Percentiles rank a stretch among this genome's conserved stretches.
Evolutionary conservation across 2,888 invertebrate species (phyloP).

Genomic region (Diogma glabrata): DNA sequence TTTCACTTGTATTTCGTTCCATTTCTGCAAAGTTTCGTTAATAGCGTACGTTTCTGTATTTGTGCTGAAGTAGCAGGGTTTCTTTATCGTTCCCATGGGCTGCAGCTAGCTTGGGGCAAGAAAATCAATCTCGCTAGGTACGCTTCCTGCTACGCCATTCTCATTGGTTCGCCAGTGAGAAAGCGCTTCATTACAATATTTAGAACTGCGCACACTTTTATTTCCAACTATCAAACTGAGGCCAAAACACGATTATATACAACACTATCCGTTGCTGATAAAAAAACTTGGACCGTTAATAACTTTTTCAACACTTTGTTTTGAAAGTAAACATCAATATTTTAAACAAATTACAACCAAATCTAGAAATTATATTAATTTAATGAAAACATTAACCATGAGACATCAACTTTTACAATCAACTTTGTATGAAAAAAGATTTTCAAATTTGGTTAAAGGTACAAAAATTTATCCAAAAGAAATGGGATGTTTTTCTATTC

Average conservation of each 20-base stretch:
- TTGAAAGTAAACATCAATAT: not conserved
- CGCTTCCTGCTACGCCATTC: too few species aligned
- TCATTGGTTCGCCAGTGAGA: too few species aligned
- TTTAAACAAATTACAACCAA: not conserved
- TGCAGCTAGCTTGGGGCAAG: too few species aligned
- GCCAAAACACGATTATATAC: slow-evolving; percentile 18
- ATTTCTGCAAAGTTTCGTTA: too few species aligned
- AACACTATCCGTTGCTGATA: slow-evolving; percentile 15
- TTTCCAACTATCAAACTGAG: slow-evolving; percentile 14
- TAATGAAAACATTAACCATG: not conserved
- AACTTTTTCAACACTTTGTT: not conserved
- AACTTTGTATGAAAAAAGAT: not conserved
- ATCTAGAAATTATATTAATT: not conserved
- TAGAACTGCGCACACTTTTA: slow-evolving; percentile 7
- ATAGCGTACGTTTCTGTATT: too few species aligned
- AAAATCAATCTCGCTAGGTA: too few species aligned
- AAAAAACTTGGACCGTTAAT: not conserved
- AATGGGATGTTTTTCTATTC: not conserved
- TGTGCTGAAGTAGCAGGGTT: too few species aligned
- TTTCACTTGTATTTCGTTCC: too few species aligned
- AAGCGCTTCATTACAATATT: too few species aligned
- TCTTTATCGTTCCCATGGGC: too few species aligned
- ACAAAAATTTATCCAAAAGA: not conserved
- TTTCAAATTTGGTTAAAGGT: not conserved
- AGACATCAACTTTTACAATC: not conserved